Evolutionary conservation across 1,140 invertebrate species (phyloP), one percentile per base, ranked within the genome.

Genomic region (Macrocentrus cingulum): DNA sequence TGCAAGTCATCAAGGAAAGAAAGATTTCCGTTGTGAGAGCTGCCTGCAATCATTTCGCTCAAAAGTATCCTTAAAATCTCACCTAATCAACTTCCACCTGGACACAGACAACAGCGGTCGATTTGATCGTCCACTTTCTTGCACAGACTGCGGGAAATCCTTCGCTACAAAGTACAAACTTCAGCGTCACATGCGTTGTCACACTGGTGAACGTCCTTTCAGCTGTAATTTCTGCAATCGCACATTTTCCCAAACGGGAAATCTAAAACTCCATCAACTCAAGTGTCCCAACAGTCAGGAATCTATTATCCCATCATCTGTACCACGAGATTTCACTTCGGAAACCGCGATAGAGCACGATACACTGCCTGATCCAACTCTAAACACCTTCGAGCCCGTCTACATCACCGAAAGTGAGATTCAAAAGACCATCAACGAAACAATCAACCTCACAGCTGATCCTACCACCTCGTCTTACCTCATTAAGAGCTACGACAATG

Each of bases 211-310:
- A 62, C 74, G 77, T 39, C 81, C 82, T 0, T 82, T 80, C 64
- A 70, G 64, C 22, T 86, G 84, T 66, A 69, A 69, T 19, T 81
- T 80, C 61, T 85, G 84, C 70, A 67, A 79, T 36, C 67, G 77
- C 2, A 74, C 79, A 1, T 87, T 87, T 61, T 83, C 83, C 0
- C 85, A 86, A 66, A 84, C 84, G 36, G 79, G 84, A 5, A 85
- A 86, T 68, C 69, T 87, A 0, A 85, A 84, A 67, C 80, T 80
- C 13, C 85, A 87, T 60, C 70, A 71, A 41, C 20, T 64, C 1
- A 75, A 81, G 55, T 68, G 76, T 61, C 67, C 76, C 48, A 64
- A 72, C 48, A 56, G 23, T 39, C 2, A 8, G 4, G 13, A 39
- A 5, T 13, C 4, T 15, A 39, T 39, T 39, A 39, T 39, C 8